phyloP scores from a whole-genome alignment of 53 echinoderm and acorn worm species.

The Antedon mediterranea region DNA sequence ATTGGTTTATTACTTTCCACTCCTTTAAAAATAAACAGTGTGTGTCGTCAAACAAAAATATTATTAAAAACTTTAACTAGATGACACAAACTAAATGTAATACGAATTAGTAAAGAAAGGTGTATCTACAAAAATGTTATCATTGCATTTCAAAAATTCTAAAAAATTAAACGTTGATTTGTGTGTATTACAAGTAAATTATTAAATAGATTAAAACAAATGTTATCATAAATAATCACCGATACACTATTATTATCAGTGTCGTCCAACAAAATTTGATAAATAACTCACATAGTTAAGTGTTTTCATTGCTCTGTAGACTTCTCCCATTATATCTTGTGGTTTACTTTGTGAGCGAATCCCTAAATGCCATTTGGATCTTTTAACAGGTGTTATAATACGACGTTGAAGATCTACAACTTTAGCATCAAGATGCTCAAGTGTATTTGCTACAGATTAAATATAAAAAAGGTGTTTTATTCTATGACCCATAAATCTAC shows the following conservation, averaged over 20 bases:
- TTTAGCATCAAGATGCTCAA: conserved; percentile 49
- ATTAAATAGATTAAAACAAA: no score
- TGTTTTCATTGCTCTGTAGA: conserved; percentile 82
- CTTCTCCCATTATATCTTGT: conserved; percentile 94
- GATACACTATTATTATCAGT: no score
- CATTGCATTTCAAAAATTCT: no score
- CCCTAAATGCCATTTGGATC: conserved; percentile 95
- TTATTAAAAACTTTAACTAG: background rate
- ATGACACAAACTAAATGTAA: no score
- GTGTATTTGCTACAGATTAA: conserved; percentile 22
- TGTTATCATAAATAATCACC: no score
- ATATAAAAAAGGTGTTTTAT: background rate
- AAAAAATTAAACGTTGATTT: no score
- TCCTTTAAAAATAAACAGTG: conserved; percentile 21
- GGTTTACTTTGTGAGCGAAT: conserved; percentile 93
- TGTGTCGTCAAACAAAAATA: background rate
- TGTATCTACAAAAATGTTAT: no score
- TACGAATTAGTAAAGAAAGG: no score
- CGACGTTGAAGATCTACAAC: conserved; percentile 36
- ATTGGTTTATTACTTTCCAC: conserved; percentile 91
- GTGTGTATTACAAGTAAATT: no score
- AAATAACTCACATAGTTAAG: conserved; percentile 66
- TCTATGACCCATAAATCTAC: no score
- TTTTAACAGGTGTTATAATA: conserved; percentile 59
- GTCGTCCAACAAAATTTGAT: no score